Evolutionary conservation across 1,140 invertebrate species (phyloP), one percentile per base, ranked within the genome.

Genomic region (Drosophila sulfurigaster): DNA sequence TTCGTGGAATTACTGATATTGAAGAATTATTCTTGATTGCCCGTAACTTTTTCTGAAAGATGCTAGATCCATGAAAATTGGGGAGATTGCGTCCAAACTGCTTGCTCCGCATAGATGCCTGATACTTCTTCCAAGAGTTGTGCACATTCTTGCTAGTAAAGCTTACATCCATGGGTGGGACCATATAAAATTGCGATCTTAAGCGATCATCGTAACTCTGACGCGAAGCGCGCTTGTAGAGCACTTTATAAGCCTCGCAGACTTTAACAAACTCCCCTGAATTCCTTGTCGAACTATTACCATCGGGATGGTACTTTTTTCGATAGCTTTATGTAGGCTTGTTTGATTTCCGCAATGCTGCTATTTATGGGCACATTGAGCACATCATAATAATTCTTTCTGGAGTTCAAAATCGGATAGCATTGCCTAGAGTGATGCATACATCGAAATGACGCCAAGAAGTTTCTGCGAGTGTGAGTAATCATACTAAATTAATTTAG

Each of bases 221-320:
- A 1, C 81, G 68, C 1, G 67, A 45, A 1, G 51, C 49, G 0
- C 45, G 56, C 5, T 72, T 67, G 10, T 73, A 60, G 1, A 88
- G 75, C 3, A 70, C 57, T 20, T 74, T 64, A 20, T 88, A 88
- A 5, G 85, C 85, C 38, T 88, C 85, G 7, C 81, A 88, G 3
- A 88, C 46, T 63, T 45, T 59, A 1, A 81, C 57, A 41, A 88
- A 88, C 43, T 70, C 41, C n/a, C 76, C 78, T 0, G 81, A 52
- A 38, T 88, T 54, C 2, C 52, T 3, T 0, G 56, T 58, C 1
- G 32, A 8, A 0, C 32, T 30, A 11, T 72, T 79, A 1, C 45
- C 52, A 41, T 88, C 85, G 13, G 85, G 85, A 69, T 88, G 85
- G 28, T 85, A 89, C 16, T 73, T 83, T 83, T 16, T 88, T 88